Conservation (phyloP, 1,140 invertebrate genomes). For the Halotydeus destructor region DNA sequence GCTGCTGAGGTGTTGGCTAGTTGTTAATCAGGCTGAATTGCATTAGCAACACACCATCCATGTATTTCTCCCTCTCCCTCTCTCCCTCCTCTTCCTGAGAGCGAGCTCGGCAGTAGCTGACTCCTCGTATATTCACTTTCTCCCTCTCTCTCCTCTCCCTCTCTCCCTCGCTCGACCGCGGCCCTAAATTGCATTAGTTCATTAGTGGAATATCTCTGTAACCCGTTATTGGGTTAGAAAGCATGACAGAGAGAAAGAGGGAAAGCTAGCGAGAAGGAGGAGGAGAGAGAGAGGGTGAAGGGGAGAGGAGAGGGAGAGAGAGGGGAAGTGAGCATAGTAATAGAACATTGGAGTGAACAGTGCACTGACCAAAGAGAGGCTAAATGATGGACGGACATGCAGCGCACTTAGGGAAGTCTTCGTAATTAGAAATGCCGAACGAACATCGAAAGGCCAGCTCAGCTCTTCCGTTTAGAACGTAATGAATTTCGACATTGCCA, state of each 20-base stretch:
- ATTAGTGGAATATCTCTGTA: not conserved
- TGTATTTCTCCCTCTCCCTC: not conserved
- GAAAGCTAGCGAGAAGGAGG: not conserved
- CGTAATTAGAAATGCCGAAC: too few relatives aligned
- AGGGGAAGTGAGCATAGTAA: not conserved
- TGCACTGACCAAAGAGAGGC: not conserved
- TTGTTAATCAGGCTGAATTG: too few relatives aligned
- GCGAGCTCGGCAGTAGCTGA: not conserved
- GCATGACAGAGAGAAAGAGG: not conserved
- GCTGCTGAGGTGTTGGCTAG: too few relatives aligned
- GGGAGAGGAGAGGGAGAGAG: not conserved
- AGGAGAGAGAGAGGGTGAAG: not conserved
- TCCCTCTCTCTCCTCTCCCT: not conserved
- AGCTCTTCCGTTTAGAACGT: not conserved
- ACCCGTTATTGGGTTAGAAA: not conserved
- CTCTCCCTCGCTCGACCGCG: not conserved
- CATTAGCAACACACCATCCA: too few relatives aligned
- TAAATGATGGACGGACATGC: not conserved
- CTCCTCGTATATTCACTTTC: not conserved
- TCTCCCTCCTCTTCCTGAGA: not conserved
- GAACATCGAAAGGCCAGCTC: too few relatives aligned
- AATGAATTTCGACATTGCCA: not conserved
- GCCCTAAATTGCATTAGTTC: not conserved
- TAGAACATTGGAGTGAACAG: not conserved
- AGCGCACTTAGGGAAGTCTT: not conserved